Evolutionary conservation across 2,797 vertebrate genomes (phyloP).

Genomic region (Pipistrellus nathusii): DNA sequence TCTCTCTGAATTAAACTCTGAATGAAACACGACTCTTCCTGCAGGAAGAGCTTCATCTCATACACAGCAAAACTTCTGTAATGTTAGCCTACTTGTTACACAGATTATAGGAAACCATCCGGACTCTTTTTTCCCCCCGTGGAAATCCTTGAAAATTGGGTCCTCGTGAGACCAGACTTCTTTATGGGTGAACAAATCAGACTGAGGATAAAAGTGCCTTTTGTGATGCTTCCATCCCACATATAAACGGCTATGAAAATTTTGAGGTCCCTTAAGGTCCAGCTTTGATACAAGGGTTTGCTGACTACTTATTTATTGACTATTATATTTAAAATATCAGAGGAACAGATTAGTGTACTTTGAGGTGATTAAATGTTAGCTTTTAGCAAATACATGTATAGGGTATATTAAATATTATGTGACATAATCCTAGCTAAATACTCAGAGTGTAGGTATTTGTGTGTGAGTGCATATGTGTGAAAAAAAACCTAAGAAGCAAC

Average conservation of each 20-base stretch:
- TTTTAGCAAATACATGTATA: slow-evolving; percentile 4
- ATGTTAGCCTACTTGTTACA: slow-evolving; percentile 36
- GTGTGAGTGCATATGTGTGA: not conserved
- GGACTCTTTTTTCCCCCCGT: not conserved
- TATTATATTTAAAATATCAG: slow-evolving; percentile 5
- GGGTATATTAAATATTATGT: not conserved
- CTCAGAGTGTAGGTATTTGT: not conserved
- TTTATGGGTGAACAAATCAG: not conserved
- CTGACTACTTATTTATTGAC: not conserved
- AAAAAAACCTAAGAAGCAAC: not conserved
- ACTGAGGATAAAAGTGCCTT: not conserved
- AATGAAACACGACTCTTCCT: not conserved
- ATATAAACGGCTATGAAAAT: not conserved
- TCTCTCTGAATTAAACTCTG: slow-evolving; percentile 24
- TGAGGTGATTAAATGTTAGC: not conserved
- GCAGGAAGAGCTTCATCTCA: slow-evolving; percentile 34
- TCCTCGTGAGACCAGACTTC: not conserved
- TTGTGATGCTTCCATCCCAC: not conserved
- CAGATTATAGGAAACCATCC: slow-evolving; percentile 38
- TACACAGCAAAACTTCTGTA: slow-evolving; percentile 29
- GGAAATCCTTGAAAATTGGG: slow-evolving; percentile 44
- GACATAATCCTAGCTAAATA: not conserved
- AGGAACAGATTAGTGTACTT: not conserved
- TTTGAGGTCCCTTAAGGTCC: not conserved
- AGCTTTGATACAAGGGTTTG: not conserved